phyloP scores from a whole-genome alignment of 2,888 invertebrate genomes.

The Spodoptera littoralis region DNA sequence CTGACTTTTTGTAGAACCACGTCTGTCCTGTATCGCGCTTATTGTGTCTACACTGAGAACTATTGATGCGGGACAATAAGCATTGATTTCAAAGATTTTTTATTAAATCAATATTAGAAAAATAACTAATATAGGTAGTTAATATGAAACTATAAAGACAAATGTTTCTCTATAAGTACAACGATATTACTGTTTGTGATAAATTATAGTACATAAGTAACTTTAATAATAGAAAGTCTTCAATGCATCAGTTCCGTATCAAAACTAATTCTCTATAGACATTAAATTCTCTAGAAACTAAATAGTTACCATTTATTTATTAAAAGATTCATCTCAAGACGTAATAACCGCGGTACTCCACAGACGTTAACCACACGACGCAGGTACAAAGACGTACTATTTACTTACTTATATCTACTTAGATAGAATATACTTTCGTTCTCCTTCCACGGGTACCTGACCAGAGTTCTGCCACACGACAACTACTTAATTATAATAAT shows the following conservation, averaged over 20 bases:
- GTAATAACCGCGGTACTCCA: slow-evolving; percentile 19
- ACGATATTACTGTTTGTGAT: too few species aligned
- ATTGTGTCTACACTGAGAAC: background rate
- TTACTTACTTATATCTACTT: slow-evolving; percentile 47
- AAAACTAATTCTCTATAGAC: too few species aligned
- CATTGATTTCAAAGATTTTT: too few species aligned
- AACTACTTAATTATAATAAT: slow-evolving; percentile 53
- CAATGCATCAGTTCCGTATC: too few species aligned
- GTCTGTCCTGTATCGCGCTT: slow-evolving; percentile 22
- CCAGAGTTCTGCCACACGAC: slow-evolving; percentile 66
- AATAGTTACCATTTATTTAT: slow-evolving; percentile 11
- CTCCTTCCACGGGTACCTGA: slow-evolving; percentile 82
- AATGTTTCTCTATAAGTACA: too few species aligned
- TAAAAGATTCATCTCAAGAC: slow-evolving; percentile 8
- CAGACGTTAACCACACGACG: slow-evolving; percentile 20
- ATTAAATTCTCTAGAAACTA: background rate
- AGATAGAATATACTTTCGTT: slow-evolving; percentile 59
- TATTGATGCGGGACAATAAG: too few species aligned
- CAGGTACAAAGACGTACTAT: slow-evolving; percentile 44
- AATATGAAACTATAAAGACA: too few species aligned
- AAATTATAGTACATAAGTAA: too few species aligned
- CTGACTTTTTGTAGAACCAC: slow-evolving; percentile 19
- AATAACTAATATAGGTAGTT: too few species aligned
- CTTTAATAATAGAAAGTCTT: too few species aligned
- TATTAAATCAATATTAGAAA: too few species aligned